A percentile compares a stretch with the other conserved stretches of the same genome.
These are phyloP conservation scores for Achlya flavicornis DNA, from an alignment of 2,888 invertebrate species.

Conservation along the genomic window DNA sequence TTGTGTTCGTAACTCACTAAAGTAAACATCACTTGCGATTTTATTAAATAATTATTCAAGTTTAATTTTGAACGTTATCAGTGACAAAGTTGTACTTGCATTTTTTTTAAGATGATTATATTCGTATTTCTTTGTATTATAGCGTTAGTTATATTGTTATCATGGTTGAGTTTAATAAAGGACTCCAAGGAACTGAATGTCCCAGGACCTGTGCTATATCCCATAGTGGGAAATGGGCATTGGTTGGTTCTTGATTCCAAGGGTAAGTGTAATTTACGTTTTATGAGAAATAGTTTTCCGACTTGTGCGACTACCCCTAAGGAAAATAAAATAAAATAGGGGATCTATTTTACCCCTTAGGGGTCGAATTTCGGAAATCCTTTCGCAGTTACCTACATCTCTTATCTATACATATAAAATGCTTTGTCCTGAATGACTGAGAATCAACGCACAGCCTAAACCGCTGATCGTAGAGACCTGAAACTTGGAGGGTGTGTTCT, in stretches of 20 bases:
- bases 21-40: neutral
- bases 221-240: constrained; percentile 75
- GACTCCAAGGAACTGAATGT: constrained; percentile 41
- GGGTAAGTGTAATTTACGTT: constrained; percentile 39
- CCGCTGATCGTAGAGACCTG: too few relatives aligned
- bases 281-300: neutral
- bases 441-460: too few relatives aligned
- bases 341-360: neutral
- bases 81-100: too few relatives aligned
- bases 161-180: constrained; percentile 44
- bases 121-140: constrained; percentile 19
- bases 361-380: neutral
- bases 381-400: too few relatives aligned
- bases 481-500: too few relatives aligned
- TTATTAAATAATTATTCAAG: too few relatives aligned
- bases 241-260: constrained; percentile 62
- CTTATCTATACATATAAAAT: too few relatives aligned
- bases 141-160: constrained; percentile 28
- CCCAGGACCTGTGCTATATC: constrained; percentile 58
- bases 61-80: too few relatives aligned
- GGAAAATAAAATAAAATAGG: too few relatives aligned
- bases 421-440: too few relatives aligned
- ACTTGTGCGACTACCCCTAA: too few relatives aligned
- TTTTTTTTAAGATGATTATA: constrained; percentile 11
- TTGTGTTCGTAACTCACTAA: neutral